Conservation (phyloP, 1,140 invertebrate genomes). For the Diachasmimorpha longicaudata region DNA sequence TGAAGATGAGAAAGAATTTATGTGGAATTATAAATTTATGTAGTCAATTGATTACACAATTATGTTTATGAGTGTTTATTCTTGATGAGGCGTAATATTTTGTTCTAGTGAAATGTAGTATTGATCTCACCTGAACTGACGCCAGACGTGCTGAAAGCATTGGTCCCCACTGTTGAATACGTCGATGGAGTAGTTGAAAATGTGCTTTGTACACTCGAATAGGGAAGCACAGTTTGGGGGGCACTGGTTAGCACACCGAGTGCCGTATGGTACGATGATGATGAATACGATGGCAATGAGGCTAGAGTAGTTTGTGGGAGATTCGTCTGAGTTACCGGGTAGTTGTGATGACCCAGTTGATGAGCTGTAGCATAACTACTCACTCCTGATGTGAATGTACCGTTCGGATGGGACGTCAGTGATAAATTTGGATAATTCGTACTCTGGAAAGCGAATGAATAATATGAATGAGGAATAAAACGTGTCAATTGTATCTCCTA, state of each 20-base stretch:
- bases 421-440: slow-evolving; percentile 55
- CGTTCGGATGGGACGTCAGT: slow-evolving; percentile 54
- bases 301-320: slow-evolving; percentile 49
- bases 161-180: slow-evolving; percentile 59
- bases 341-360: slow-evolving; percentile 52
- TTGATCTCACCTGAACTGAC: slow-evolving; percentile 48
- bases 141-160: slow-evolving; percentile 54
- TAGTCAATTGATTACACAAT: no score
- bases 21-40: no score
- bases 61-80: no score
- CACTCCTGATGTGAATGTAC: slow-evolving; percentile 50
- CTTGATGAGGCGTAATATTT: no score
- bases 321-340: slow-evolving; percentile 50
- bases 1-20: not conserved
- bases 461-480: no score
- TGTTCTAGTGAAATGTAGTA: not conserved
- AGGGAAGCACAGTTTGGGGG: slow-evolving; percentile 54
- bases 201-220: slow-evolving; percentile 50
- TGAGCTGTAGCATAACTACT: slow-evolving; percentile 43
- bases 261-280: slow-evolving; percentile 53
- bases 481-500: no score
- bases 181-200: slow-evolving; percentile 52
- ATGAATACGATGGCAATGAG: slow-evolving; percentile 52
- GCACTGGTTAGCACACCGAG: slow-evolving; percentile 49
- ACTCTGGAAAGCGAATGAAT: slow-evolving; percentile 36